A percentile compares a stretch with the other conserved stretches of the same genome.
phyloP scores from a whole-genome alignment of 2,888 invertebrate genomes.

The Phrixothrix hirtus region DNA sequence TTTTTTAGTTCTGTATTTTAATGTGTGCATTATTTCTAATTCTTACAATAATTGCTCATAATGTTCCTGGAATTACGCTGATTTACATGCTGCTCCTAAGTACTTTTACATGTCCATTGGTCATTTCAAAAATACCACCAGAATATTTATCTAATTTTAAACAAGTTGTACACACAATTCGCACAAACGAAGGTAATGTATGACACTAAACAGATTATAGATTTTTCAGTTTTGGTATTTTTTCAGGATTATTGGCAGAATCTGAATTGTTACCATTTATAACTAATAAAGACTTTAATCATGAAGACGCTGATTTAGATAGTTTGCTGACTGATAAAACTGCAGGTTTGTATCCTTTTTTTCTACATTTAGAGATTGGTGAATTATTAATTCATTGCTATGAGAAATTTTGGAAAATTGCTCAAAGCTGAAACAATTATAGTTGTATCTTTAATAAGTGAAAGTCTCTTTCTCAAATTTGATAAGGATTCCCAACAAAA shows the following conservation, averaged over 20 bases:
- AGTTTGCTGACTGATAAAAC: constrained; percentile 50
- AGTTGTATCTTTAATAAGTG: no score
- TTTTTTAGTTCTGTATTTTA: constrained; percentile 53
- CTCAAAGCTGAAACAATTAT: no score
- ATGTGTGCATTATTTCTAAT: constrained; percentile 48
- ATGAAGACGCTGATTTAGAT: constrained; percentile 47
- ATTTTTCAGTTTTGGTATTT: no score
- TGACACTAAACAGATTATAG: no score
- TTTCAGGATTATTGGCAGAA: constrained; percentile 49
- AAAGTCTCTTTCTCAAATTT: no score
- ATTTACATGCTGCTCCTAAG: constrained; percentile 42
- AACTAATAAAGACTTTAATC: constrained; percentile 43
- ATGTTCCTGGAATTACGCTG: constrained; percentile 49
- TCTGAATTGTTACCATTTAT: constrained; percentile 54
- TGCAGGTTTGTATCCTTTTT: constrained; percentile 43
- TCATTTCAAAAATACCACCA: constrained; percentile 42
- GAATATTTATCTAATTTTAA: constrained; percentile 37
- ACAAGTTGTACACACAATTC: constrained; percentile 36
- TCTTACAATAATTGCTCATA: constrained; percentile 49
- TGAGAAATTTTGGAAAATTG: no score
- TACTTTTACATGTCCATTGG: constrained; percentile 44
- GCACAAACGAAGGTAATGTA: constrained; percentile 42
- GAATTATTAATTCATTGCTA: not conserved
- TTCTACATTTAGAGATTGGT: not conserved
- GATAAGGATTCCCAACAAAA: no score